Base-by-base conservation (phyloP, 2,888 invertebrate species). In the Cosmorhoe ocellata region DNA sequence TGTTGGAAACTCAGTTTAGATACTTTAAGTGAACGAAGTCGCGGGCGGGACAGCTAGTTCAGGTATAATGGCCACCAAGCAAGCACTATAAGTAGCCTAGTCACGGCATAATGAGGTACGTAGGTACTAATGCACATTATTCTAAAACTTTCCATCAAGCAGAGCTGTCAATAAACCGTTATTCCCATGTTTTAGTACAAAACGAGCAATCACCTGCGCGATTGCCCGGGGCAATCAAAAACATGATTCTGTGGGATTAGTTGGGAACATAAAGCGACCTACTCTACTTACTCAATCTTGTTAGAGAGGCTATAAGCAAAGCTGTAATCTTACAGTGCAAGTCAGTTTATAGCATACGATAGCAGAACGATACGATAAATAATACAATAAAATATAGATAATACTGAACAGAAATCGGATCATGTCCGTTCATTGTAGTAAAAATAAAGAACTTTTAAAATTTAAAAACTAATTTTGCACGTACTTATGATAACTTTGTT, bases 211-310 rank as follows among this genome's bases (percentile, higher is more conserved):
- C 39, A 51, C 44, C 51, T 45, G 36, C 12, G 22, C 13, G 39
- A 27, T 33, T 14, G 51, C 44, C 33, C 13, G 3, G 9, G 22
- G 24, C 42, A 34, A 52, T 47, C 47, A 52, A 52, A 46, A 42
- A 51, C 42, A 38, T 51, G 37, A 30, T 38, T 51, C 39, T 18
- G 42, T 38, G 8, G 42, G 46, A 52, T 52, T 47, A 47, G 42
- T 39, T 42, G 34, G 22, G n/a, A 37, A 47, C 34, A 52, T 52
- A 52, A 52, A 52, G 18, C 32, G 9, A 41, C 14, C 27, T 40
- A 26, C 27, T 31, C 39, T 24, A 12, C 44, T 14, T 31, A 27
- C 47, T 33, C 30, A 44, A 39, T 51, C 45, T 51, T 51, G 37
- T 45, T 46, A 41, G 36, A 27, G 45, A 18, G 32, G 27, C 14